Evolutionary conservation across 2,888 invertebrate genomes (phyloP).

Genomic region (Zygothrica quintamaculata): DNA sequence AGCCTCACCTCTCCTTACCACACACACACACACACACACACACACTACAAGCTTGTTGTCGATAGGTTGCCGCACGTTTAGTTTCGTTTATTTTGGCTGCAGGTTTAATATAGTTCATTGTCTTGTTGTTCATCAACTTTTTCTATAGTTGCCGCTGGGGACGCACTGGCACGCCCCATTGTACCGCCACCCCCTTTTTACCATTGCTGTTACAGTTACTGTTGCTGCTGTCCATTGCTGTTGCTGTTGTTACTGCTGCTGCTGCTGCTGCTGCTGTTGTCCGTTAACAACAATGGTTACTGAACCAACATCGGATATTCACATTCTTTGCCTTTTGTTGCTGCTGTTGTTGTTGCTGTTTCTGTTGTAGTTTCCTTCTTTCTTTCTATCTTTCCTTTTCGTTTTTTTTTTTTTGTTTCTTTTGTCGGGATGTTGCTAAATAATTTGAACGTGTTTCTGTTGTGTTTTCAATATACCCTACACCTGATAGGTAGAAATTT

Average conservation of each 20-base stretch:
- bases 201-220: too few relatives aligned
- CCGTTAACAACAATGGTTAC: slow-evolving; percentile 40
- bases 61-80: slow-evolving; percentile 37
- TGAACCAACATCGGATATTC: slow-evolving; percentile 37
- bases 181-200: background rate
- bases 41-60: too few relatives aligned
- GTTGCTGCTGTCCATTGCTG: too few relatives aligned
- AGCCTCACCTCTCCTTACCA: background rate
- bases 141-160: slow-evolving; percentile 54
- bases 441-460: slow-evolving; percentile 56
- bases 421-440: slow-evolving; percentile 50
- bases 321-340: too few relatives aligned
- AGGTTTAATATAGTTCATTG: slow-evolving; percentile 73
- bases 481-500: background rate
- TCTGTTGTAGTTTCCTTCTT: too few relatives aligned
- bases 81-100: slow-evolving; percentile 55
- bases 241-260: too few relatives aligned
- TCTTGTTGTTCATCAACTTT: slow-evolving; percentile 75
- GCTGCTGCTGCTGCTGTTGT: too few relatives aligned
- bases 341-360: slow-evolving; percentile 41
- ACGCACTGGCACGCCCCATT: slow-evolving; percentile 1
- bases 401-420: slow-evolving; percentile 29
- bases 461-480: slow-evolving; percentile 36
- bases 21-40: too few relatives aligned
- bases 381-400: too few relatives aligned